Percentiles rank a stretch among this genome's conserved stretches.
Evolutionary conservation across 2,113 vertebrate species (phyloP).

Genomic region (Crotophaga sulcirostris): DNA sequence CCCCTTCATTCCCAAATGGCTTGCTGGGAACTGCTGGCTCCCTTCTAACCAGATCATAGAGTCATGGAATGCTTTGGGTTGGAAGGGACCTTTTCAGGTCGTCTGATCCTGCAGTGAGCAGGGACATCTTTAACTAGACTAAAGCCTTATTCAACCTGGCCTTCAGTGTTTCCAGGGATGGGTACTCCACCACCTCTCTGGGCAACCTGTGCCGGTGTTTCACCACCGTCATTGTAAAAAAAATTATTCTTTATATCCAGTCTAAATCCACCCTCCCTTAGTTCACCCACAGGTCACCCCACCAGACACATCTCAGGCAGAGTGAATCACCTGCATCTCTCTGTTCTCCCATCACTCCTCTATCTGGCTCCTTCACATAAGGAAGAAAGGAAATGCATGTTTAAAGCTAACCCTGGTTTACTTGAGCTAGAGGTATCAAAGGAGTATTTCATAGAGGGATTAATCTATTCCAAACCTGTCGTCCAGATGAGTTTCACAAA

Average conservation of each 20-base stretch:
- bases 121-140: too few species aligned
- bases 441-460: neutral
- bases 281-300: too few species aligned
- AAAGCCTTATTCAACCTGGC: too few species aligned
- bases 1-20: neutral
- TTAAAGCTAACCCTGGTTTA: neutral
- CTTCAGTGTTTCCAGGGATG: too few species aligned
- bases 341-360: neutral
- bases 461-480: neutral
- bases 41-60: neutral
- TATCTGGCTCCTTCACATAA: neutral
- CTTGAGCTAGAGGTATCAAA: neutral
- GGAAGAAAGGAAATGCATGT: neutral
- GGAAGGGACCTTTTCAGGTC: too few species aligned
- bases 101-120: too few species aligned
- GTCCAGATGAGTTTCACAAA: neutral
- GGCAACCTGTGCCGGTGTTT: too few species aligned
- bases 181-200: too few species aligned
- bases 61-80: too few species aligned
- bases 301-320: neutral
- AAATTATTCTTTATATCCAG: too few species aligned
- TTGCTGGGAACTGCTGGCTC: neutral
- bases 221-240: too few species aligned
- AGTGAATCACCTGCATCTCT: fast-evolving
- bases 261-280: too few species aligned